phyloP scores from a whole-genome alignment of 2,888 invertebrate species.

The Lepeophtheirus nordmannii region DNA sequence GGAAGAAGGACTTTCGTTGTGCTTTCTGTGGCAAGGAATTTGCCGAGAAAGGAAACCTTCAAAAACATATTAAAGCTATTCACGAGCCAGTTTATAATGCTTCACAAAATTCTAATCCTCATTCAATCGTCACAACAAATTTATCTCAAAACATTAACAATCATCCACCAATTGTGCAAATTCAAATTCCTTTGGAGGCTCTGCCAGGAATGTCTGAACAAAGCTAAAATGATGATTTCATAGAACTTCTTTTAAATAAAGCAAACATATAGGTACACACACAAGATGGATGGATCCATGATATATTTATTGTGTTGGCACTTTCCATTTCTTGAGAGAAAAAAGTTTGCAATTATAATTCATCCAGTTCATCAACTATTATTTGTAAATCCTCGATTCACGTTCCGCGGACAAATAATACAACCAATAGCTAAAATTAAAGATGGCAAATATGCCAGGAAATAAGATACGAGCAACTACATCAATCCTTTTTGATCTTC shows the following conservation, averaged over 20 bases:
- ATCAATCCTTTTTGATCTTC: not conserved
- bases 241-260: no score
- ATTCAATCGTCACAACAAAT: not conserved
- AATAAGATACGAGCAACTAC: not conserved
- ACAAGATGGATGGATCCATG: no score
- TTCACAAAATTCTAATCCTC: not conserved
- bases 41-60: not conserved
- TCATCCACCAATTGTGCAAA: conserved; percentile 2
- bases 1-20: not conserved
- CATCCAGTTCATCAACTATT: conserved; percentile 2
- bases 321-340: no score
- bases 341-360: not conserved
- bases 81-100: not conserved
- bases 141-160: not conserved
- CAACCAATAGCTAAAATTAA: conserved; percentile 1
- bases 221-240: no score
- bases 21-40: not conserved
- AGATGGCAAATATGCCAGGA: not conserved
- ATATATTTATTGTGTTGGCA: no score
- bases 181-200: not conserved
- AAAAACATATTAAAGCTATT: not conserved
- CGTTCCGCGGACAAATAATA: not conserved
- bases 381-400: not conserved
- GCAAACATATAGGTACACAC: no score
- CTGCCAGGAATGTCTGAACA: not conserved